Evolutionary conservation across 1,140 invertebrate species (phyloP), one percentile per base, ranked within the genome.

Genomic region (Chlorops oryzae): DNA sequence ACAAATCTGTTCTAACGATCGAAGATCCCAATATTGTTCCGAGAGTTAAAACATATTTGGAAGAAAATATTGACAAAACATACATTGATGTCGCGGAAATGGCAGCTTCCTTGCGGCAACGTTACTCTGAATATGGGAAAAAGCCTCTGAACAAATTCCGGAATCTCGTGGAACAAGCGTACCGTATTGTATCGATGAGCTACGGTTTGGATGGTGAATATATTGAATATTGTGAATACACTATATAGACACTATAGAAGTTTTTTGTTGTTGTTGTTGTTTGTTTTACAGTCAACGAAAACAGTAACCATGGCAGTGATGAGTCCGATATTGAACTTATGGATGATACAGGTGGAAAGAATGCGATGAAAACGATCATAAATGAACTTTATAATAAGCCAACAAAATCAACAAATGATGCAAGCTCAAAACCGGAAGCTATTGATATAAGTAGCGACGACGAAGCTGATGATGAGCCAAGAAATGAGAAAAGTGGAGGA

Each of bases 1-100:
- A 24, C 45, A 45, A 52, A 25, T 22, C 34, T 47, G 49, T 46
- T 50, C 39, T 15, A 57, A 15, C 49, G 2, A 10, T 55, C 39
- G 32, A n/a, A 20, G 23, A 4, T 10, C 44, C 23, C 18, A 41
- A 42, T 13, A 18, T 44, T 51, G 35, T 1, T 15, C 18, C 54
- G 28, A 7, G 20, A 48, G 9, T 39, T 43, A 4, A 35, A 84
- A 75, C n/a, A n/a, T 85, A 85, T 64, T 74, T 86, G 35, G 81
- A 81, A 50, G 82, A 84, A 58, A 83, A 85, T 72, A 81, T 83
- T 53, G 80, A 84, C 54, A 81, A 83, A 63, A 80, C 81, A 2
- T 85, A 81, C 57, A 78, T 87, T 46, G 82, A 87, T 77, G 80
- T 86, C 24, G 79, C 80, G 57, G 79, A 81, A 63, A 86, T 88